A percentile compares a stretch with the other conserved stretches of the same genome.
phyloP scores from a whole-genome alignment of 2,797 vertebrate genomes.

The Pseudochirops corinnae region DNA sequence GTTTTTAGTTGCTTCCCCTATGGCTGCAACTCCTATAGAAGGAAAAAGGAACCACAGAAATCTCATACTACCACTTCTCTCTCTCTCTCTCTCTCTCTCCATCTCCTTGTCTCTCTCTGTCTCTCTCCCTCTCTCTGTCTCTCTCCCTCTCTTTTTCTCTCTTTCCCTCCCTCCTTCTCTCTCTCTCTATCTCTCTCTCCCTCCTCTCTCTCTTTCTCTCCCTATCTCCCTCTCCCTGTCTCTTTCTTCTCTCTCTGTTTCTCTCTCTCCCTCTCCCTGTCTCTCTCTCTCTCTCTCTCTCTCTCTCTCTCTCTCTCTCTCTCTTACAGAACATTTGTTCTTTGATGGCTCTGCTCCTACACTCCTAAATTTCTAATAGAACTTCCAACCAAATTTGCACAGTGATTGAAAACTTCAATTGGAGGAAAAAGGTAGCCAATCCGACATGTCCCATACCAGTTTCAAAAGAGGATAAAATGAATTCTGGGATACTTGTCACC shows the following conservation, averaged over 20 bases:
- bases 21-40: not conserved
- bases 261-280: too few relatives aligned
- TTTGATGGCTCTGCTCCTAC: not conserved
- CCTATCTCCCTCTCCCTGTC: too few relatives aligned
- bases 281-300: too few relatives aligned
- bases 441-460: not conserved
- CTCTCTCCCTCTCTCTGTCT: too few relatives aligned
- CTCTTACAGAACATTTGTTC: not conserved
- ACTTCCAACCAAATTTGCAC: not conserved
- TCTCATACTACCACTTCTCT: not conserved
- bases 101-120: too few relatives aligned
- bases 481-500: not conserved
- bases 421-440: not conserved
- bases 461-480: not conserved
- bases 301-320: too few relatives aligned
- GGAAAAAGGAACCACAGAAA: not conserved
- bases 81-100: too few relatives aligned
- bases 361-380: not conserved
- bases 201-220: too few relatives aligned
- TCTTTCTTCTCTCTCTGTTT: too few relatives aligned
- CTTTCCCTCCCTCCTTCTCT: too few relatives aligned
- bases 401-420: not conserved
- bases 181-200: too few relatives aligned
- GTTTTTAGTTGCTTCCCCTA: not conserved
- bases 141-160: too few relatives aligned